Evolutionary conservation across 2,797 vertebrate genomes (phyloP), one percentile per base, ranked within the genome.

Genomic region (Rhinichthys osculus): DNA sequence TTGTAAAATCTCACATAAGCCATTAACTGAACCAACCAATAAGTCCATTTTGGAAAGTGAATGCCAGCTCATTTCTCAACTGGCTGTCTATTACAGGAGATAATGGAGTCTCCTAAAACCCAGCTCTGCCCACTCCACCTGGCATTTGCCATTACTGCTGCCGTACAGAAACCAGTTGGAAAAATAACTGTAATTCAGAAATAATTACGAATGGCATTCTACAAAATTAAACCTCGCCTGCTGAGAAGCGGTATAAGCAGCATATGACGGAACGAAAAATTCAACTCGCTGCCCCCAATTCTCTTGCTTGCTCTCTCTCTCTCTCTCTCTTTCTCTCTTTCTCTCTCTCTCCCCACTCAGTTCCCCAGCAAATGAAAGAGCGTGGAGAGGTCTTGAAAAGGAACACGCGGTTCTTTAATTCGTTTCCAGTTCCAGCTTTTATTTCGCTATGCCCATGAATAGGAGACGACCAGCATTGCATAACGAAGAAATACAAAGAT

Each of bases 151-250:
- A 85, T 80, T 85, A 85, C 77, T 50, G 77, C 69, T 47, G 23
- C 77, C 13, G 23, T 73, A 47, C 69, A 0, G 67, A 80, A 78
- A 72, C 40, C 67, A 85, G 84, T 72, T 47, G 44, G 77, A 80
- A 57, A 85, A 85, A 85, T 85, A 85, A 80, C 84, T 85, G 84
- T 85, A 80, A 80, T 85, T 85, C 77, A 72, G 69, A 85, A 80
- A 85, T 80, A 80, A 85, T 85, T 85, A 80, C 54, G 67, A 80
- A 80, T 17, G 69, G 84, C 84, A 85, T 85, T 85, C 84, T 72
- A 33, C 67, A 73, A 78, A 85, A 85, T 85, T 85, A 85, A 80
- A 80, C 84, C 57, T 85, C 0, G 42, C 54, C 42, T 80, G 77
- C 54, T 16, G 54, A 85, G 77, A 85, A 85, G 30, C 54, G 5